phyloP scores from a whole-genome alignment of 1,140 invertebrate genomes.

The Arctopsyche grandis region DNA sequence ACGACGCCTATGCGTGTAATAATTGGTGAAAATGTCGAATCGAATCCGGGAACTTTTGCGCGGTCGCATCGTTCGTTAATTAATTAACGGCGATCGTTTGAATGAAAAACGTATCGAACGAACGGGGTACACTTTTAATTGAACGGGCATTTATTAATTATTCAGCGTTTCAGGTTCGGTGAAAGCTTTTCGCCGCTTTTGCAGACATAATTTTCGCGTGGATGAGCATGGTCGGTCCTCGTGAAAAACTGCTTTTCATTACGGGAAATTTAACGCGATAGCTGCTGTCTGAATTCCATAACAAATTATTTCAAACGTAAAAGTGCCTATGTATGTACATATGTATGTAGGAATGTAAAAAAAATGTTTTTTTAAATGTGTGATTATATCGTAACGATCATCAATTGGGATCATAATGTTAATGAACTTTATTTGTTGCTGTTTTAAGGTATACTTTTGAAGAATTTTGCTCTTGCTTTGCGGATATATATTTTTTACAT shows the following conservation, averaged over 20 bases:
- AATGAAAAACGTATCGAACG: background rate
- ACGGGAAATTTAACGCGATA: slow-evolving; percentile 27
- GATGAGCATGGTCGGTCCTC: slow-evolving; percentile 13
- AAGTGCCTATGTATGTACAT: background rate
- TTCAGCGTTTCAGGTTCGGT: background rate
- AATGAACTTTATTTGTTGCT: no score
- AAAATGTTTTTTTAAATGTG: background rate
- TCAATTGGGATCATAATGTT: no score
- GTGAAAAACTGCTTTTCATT: slow-evolving; percentile 22
- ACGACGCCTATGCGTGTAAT: no score
- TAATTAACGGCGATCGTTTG: background rate
- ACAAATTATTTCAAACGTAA: slow-evolving; percentile 7
- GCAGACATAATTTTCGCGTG: background rate
- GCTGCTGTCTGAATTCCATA: slow-evolving; percentile 1
- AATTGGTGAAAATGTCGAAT: no score
- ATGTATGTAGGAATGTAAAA: background rate
- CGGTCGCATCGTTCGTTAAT: no score
- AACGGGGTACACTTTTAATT: background rate
- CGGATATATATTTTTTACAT: no score
- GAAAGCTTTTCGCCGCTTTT: background rate
- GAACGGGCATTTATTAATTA: slow-evolving; percentile 16
- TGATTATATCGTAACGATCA: no score
- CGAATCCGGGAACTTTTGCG: no score
- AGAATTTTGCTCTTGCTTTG: no score
- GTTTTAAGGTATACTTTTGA: no score